Base-by-base conservation (phyloP, 2,113 vertebrate genomes). In the Bolborhynchus lineola region DNA sequence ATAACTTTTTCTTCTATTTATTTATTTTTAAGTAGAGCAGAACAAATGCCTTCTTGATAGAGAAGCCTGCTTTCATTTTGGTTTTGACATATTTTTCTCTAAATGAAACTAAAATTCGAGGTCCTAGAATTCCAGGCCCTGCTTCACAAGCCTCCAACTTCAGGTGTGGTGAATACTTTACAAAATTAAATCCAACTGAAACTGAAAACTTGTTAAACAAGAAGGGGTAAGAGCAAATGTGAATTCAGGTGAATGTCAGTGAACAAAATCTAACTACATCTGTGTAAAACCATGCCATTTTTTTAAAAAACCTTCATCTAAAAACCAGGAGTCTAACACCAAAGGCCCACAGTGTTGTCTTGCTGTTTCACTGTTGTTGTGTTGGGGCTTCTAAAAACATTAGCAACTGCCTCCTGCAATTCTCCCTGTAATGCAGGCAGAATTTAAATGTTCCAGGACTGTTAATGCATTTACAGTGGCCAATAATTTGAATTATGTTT, bases 401-500 rank as follows among this genome's bases (percentile, higher is more conserved):
- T 50, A 57, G 33, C 35, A 80, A 47, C 16, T 47, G n/a, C n/a
- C 25, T 91, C 16, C 44, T 53, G 8, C 33, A n/a, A 21, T 59
- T n/a, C 20, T 59, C 33, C 21, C 44, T 87, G 67, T 21, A 95
- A 35, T 12, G 15, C 23, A 70, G 53, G n/a, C 25, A 91, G 75
- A 95, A 82, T 80, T 85, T 85, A 53, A 74, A 42, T 67, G 63
- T 82, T 79, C 23, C 23, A 59, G 26, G 42, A 39, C 28, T 44
- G 23, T 20, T 42, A 74, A 4, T 35, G 17, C 17, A 83, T 24
- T 76, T 87, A 44, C 2, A 4, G 46, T 46, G 64, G n/a, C 29
- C 83, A 94, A 77, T 63, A 86, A 90, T 80, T 35, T 90, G 41
- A 94, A 85, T 76, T 91, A 91, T 10, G 12, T 71, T 93, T 93